Conservation (phyloP, 2,888 invertebrate species). For the Zele albiditarsus region DNA sequence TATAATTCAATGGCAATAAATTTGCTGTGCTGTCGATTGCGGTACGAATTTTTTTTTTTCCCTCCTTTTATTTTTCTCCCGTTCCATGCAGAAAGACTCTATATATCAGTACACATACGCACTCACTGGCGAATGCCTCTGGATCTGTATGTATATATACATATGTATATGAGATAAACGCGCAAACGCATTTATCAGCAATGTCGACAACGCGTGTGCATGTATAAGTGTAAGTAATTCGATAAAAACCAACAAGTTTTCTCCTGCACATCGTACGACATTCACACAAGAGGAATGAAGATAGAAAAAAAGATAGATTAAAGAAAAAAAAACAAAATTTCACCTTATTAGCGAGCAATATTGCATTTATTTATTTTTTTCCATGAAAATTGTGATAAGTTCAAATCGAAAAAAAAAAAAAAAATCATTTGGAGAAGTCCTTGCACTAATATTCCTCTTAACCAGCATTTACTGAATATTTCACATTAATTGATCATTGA, state of each 20-base stretch:
- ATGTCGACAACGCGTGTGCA: slow-evolving; percentile 2
- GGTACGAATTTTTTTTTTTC: slow-evolving; percentile 33
- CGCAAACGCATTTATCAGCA: slow-evolving; percentile 17
- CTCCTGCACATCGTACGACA: not conserved
- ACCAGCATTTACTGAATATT: slow-evolving; percentile 14
- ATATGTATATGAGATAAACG: slow-evolving; percentile 14
- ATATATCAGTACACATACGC: not conserved
- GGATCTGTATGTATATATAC: not conserved
- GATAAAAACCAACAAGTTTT: slow-evolving; percentile 17
- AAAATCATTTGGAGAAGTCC: too few relatives aligned
- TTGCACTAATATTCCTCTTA: too few relatives aligned
- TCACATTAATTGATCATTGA: slow-evolving; percentile 29
- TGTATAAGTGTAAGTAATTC: slow-evolving; percentile 16
- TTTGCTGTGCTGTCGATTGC: slow-evolving; percentile 43
- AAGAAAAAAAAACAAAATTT: not conserved
- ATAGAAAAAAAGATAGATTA: not conserved
- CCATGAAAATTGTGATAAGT: too few relatives aligned
- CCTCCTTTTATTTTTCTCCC: slow-evolving; percentile 8
- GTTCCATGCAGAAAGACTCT: slow-evolving; percentile 1
- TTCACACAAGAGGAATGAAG: not conserved
- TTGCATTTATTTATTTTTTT: not conserved
- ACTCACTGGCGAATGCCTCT: not conserved
- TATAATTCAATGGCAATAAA: slow-evolving; percentile 56
- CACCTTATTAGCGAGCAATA: not conserved
- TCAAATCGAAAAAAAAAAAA: too few relatives aligned